phyloP scores from a whole-genome alignment of 2,888 invertebrate species.

The Eledone cirrhosa region DNA sequence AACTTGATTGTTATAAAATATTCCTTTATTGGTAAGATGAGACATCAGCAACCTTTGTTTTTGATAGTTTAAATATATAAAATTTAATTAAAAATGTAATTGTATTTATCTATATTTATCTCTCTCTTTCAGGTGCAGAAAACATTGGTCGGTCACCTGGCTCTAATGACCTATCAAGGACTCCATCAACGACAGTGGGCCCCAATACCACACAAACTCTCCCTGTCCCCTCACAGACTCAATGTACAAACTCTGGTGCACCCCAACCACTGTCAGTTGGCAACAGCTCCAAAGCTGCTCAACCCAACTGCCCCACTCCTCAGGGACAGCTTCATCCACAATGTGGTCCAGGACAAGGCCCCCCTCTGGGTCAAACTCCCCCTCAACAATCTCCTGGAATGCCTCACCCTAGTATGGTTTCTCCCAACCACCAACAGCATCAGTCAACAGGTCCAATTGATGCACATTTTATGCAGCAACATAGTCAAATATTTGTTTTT shows the following conservation, averaged over 20 bases:
- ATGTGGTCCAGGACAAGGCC: conserved; percentile 20
- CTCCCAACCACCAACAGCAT: conserved; percentile 20
- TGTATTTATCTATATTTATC: background rate
- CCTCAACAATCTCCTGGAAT: conserved; percentile 31
- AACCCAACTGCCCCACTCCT: conserved; percentile 21
- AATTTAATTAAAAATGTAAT: too few species aligned
- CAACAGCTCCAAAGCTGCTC: conserved; percentile 4
- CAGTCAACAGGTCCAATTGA: conserved; percentile 40
- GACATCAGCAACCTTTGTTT: too few species aligned
- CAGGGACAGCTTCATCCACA: conserved; percentile 10
- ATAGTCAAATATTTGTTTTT: conserved; percentile 98
- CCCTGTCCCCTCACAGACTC: conserved; percentile 7
- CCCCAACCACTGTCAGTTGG: background rate
- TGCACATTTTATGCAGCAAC: conserved; percentile 76
- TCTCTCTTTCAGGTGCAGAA: conserved; percentile 14
- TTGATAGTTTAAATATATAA: too few species aligned
- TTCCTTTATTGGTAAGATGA: too few species aligned
- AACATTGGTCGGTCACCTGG: conserved; percentile 28
- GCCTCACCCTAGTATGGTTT: conserved; percentile 31
- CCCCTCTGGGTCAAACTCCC: conserved; percentile 31
- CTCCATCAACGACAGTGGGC: conserved; percentile 23
- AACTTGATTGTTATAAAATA: too few species aligned
- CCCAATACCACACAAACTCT: conserved; percentile 3
- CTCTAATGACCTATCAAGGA: conserved; percentile 19
- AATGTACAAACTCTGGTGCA: background rate